Conservation (phyloP, 2,888 invertebrate genomes). For the Zootermopsis nevadensis region DNA sequence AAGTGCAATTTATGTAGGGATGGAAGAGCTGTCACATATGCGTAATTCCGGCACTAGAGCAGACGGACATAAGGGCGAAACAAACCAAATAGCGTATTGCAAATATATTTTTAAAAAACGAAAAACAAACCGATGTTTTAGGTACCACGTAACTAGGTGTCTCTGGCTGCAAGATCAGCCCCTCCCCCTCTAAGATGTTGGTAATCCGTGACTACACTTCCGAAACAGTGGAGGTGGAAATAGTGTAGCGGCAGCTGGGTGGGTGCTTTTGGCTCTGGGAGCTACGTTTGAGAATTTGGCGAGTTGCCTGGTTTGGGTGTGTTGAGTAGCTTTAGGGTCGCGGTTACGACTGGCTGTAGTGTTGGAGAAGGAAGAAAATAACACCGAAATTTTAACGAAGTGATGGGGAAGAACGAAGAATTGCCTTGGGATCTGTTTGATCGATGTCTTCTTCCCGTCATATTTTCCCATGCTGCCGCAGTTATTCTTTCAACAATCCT, state of each 20-base stretch:
- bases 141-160: neutral
- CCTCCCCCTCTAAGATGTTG: too few species aligned
- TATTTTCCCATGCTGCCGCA: conserved; percentile 84
- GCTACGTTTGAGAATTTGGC: conserved; percentile 13
- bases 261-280: conserved; percentile 2
- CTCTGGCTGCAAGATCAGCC: neutral
- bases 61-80: too few species aligned
- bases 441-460: conserved; percentile 79
- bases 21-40: too few species aligned
- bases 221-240: conserved; percentile 1
- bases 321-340: conserved; percentile 8
- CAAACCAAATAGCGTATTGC: too few species aligned
- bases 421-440: conserved; percentile 73
- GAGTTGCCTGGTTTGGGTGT: conserved; percentile 6
- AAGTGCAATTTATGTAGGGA: too few species aligned
- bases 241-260: neutral
- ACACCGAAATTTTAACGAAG: conserved; percentile 6
- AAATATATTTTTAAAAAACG: too few species aligned
- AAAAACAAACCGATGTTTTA: too few species aligned
- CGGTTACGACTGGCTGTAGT: neutral
- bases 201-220: neutral
- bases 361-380: neutral
- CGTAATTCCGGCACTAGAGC: too few species aligned
- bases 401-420: conserved; percentile 56
- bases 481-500: conserved; percentile 79